Conservation (phyloP, 2,888 invertebrate species). For the Stenurella melanura region DNA sequence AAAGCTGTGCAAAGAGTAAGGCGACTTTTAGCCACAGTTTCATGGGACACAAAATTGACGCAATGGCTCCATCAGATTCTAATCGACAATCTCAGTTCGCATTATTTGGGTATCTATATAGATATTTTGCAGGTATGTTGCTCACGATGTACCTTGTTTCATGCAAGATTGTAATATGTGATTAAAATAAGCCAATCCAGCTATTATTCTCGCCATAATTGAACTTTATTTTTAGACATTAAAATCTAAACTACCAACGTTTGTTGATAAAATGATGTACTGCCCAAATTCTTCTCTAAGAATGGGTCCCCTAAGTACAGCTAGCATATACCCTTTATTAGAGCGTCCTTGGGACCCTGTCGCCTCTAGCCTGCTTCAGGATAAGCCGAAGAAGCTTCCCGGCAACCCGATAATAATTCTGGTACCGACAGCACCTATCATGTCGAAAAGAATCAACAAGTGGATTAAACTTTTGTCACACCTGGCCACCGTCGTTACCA, state of each 20-base stretch:
- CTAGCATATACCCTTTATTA: constrained; percentile 79
- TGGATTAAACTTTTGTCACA: constrained; percentile 82
- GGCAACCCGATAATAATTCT: constrained; percentile 81
- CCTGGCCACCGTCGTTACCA: constrained; percentile 81
- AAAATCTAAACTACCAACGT: constrained; percentile 80
- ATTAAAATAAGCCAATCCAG: no score
- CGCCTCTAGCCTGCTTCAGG: constrained; percentile 75
- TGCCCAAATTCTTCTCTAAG: constrained; percentile 74
- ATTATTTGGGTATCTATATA: constrained; percentile 83
- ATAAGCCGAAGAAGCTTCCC: constrained; percentile 82
- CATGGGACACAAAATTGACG: constrained; percentile 83
- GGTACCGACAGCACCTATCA: constrained; percentile 76
- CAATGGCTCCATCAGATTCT: constrained; percentile 87
- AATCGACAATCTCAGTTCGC: constrained; percentile 80
- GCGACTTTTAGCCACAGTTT: constrained; percentile 80
- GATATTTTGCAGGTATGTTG: constrained; percentile 82
- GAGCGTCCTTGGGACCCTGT: constrained; percentile 87
- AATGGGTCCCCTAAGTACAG: constrained; percentile 76
- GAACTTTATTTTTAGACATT: constrained; percentile 73
- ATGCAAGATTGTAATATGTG: constrained; percentile 5
- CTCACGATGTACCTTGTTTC: neutral
- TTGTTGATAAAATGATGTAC: constrained; percentile 84
- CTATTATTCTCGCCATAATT: no score
- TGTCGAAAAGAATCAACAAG: constrained; percentile 78
- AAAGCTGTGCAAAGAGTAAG: constrained; percentile 81